A percentile compares a stretch with the other conserved stretches of the same genome.
phyloP scores from a whole-genome alignment of 2,888 invertebrate species.

The Stenotaenia linearis region DNA sequence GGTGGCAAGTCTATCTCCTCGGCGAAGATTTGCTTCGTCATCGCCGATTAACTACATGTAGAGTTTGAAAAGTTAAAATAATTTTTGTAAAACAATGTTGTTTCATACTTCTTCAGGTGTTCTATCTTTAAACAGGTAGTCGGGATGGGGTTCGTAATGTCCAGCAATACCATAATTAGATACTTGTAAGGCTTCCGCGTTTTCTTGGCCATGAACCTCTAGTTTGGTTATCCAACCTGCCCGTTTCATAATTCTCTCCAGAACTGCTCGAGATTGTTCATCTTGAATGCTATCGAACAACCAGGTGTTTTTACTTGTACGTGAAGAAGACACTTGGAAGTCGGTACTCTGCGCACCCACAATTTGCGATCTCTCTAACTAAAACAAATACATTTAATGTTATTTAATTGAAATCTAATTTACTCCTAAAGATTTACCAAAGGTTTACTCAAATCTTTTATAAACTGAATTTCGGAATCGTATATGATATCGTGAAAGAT shows the following conservation, averaged over 20 bases:
- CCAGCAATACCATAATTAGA: conserved; percentile 52
- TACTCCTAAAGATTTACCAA: conserved; percentile 36
- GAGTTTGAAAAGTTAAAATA: too few relatives aligned
- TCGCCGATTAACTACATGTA: background rate
- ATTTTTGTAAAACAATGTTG: too few relatives aligned
- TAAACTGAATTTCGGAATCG: conserved; percentile 40
- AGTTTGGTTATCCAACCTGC: conserved; percentile 44
- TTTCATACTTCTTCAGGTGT: conserved; percentile 38
- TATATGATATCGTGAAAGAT: conserved; percentile 43
- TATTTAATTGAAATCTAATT: background rate
- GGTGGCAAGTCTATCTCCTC: conserved; percentile 40
- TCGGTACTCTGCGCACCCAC: conserved; percentile 42
- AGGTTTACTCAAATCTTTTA: conserved; percentile 40
- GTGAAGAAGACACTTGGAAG: conserved; percentile 41
- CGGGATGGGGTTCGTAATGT: conserved; percentile 50
- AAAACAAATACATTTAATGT: background rate
- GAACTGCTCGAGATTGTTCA: conserved; percentile 38
- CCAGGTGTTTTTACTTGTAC: conserved; percentile 47
- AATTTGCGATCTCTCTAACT: conserved; percentile 34
- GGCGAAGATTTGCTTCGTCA: too few relatives aligned
- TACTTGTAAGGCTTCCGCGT: conserved; percentile 45
- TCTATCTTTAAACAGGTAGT: conserved; percentile 41
- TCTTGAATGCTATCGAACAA: conserved; percentile 39
- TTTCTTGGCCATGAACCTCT: conserved; percentile 39
- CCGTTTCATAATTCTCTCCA: conserved; percentile 40